A percentile compares a stretch with the other conserved stretches of the same genome.
These are phyloP conservation scores for Laterallus jamaicensis DNA, from an alignment of 2,113 vertebrate species.

Conservation along the genomic window DNA sequence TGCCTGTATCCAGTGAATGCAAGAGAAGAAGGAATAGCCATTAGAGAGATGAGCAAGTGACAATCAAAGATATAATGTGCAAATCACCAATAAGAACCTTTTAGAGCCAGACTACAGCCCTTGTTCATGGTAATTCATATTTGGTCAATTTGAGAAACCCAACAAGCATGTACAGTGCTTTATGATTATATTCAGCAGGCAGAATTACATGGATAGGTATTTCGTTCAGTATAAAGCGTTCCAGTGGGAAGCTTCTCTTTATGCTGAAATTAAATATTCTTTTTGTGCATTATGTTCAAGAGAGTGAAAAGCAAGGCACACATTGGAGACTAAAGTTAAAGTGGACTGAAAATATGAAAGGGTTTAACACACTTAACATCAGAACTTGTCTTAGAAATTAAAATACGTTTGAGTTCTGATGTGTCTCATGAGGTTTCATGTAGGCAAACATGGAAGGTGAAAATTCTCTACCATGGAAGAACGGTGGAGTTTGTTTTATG, in stretches of 20 bases:
- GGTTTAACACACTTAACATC: background rate
- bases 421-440: background rate
- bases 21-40: background rate
- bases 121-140: background rate
- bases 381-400: background rate
- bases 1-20: background rate
- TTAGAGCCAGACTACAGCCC: background rate
- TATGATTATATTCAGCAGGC: background rate
- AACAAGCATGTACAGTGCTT: background rate
- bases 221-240: background rate
- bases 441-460: background rate
- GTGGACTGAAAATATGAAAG: background rate
- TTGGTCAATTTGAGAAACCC: background rate
- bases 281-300: background rate
- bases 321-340: background rate
- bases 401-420: background rate
- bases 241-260: background rate
- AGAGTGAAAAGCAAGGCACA: background rate
- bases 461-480: background rate
- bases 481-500: background rate
- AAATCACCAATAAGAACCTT: background rate
- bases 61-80: background rate
- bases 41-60: background rate
- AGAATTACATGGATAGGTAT: background rate
- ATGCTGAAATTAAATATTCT: background rate